Base-by-base conservation (phyloP, 2,888 invertebrate genomes). In the Criorhina ranunculi region DNA sequence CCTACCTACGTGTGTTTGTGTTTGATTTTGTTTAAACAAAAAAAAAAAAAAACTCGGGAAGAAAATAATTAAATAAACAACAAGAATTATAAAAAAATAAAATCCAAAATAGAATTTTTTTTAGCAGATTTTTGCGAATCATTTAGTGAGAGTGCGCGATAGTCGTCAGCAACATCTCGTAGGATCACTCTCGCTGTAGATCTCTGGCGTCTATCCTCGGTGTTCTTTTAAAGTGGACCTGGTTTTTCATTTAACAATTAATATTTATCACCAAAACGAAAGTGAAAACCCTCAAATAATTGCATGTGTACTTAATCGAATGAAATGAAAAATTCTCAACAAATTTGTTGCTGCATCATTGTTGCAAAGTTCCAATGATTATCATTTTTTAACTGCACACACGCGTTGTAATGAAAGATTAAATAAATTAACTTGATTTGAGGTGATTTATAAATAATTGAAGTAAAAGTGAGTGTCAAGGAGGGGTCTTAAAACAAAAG, bases 341-440 rank as follows among this genome's bases (percentile, higher is more conserved):
- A 19, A 37, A 17, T 11, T 40, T 64, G 83, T 75, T 83, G 78
- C 83, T 73, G 83, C 83, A 79, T 73, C 83, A 78, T 69, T 83
- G 83, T 83, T 78, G 78, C 83, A 35, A 62, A 12, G 60, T 24
- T 64, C 67, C 15, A 46, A 33, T 81, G 60, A 80, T n/a, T n/a
- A n/a, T 33, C 12, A 0, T 8, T 24, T 29, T 6, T 51, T 2
- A 15, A 51, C 51, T 12, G 6, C 1, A 33, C 12, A 42, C 17
- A n/a, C 9, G 51, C 17, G 11, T 17, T 12, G 5, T 33, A 49
- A 49, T 17, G n/a, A 24, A 35, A 29, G 9, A 12, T 53, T 31
- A 15, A 2, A 12, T 11, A 19, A 24, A 40, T 7, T 3, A 11
- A 44, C 29, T 24, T 9, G 33, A 8, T 35, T 59, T 35, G 31